Conservation (phyloP, 2,888 invertebrate genomes). For the Scaptomyza caliginosa region DNA sequence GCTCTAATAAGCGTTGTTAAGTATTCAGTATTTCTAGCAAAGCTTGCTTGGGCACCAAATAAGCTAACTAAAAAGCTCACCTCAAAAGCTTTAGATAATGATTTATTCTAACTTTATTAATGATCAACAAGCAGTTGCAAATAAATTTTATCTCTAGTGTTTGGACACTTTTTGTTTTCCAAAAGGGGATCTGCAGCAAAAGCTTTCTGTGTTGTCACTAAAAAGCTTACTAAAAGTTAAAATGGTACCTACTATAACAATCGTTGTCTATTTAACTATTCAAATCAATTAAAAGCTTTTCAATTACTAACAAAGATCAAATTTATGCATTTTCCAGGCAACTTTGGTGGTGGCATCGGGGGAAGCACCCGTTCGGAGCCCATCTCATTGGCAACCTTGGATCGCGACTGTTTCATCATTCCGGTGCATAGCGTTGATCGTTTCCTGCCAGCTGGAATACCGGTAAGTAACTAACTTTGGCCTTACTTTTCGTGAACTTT, state of each 20-base stretch:
- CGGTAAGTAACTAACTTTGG: slow-evolving; percentile 85
- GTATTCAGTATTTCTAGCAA: slow-evolving; percentile 46
- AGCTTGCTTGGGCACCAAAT: slow-evolving; percentile 9
- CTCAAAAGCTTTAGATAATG: slow-evolving; percentile 17
- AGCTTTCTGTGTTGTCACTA: slow-evolving; percentile 29
- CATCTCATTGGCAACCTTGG: slow-evolving; percentile 91
- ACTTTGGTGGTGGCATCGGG: slow-evolving; percentile 65
- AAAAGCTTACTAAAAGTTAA: slow-evolving; percentile 22
- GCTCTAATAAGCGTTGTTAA: slow-evolving; percentile 27
- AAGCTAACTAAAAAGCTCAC: slow-evolving; percentile 6
- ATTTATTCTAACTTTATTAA: not conserved
- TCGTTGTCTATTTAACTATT: slow-evolving; percentile 1
- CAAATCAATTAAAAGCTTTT: not conserved
- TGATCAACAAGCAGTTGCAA: slow-evolving; percentile 1
- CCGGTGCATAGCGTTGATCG: slow-evolving; percentile 94
- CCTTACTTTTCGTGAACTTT: rapidly evolving
- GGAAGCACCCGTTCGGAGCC: slow-evolving; percentile 86
- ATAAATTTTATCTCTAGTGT: slow-evolving; percentile 3
- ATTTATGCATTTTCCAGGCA: slow-evolving; percentile 75
- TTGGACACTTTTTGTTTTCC: not conserved
- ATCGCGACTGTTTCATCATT: slow-evolving; percentile 96
- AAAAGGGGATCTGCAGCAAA: slow-evolving; percentile 13
- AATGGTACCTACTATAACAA: not conserved
- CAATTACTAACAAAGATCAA: not conserved
- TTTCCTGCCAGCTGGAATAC: slow-evolving; percentile 95